phyloP scores from a whole-genome alignment of 2,888 invertebrate species.

The Graphium colonna region DNA sequence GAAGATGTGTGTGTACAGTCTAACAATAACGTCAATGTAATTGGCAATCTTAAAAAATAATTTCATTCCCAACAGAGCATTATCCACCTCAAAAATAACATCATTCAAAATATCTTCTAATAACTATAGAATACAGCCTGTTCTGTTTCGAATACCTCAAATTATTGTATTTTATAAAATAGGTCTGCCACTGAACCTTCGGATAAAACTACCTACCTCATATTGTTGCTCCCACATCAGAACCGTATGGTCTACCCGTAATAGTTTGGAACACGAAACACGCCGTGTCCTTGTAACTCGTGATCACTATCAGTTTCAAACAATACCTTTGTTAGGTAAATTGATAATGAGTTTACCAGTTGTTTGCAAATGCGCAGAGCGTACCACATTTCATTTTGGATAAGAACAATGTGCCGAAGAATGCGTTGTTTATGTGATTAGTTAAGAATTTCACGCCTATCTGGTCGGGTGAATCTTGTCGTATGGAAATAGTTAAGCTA shows the following conservation, averaged over 20 bases:
- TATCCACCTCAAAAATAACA: too few relatives aligned
- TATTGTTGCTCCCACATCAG: too few relatives aligned
- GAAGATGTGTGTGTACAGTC: too few relatives aligned
- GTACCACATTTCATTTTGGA: conserved; percentile 7
- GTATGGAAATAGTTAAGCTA: background rate
- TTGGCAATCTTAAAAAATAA: too few relatives aligned
- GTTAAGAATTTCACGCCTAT: background rate
- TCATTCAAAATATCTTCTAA: too few relatives aligned
- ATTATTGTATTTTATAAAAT: too few relatives aligned
- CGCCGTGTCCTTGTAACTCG: background rate
- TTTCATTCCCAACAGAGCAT: too few relatives aligned
- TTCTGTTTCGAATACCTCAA: too few relatives aligned
- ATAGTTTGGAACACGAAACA: background rate
- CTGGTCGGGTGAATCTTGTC: background rate
- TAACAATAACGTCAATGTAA: too few relatives aligned
- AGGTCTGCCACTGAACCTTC: too few relatives aligned
- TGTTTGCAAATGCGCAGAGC: conserved; percentile 12
- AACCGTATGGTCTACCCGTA: background rate
- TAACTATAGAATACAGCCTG: too few relatives aligned
- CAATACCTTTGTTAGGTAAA: conserved; percentile 14
- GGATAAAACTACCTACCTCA: too few relatives aligned
- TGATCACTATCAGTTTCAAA: conserved; percentile 8
- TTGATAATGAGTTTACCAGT: conserved; percentile 12
- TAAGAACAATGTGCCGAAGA: conserved; percentile 3
- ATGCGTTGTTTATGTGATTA: background rate